Evolutionary conservation across 2,113 vertebrate genomes (phyloP).

Genomic region (Stomatorhinus ivindoensis): DNA sequence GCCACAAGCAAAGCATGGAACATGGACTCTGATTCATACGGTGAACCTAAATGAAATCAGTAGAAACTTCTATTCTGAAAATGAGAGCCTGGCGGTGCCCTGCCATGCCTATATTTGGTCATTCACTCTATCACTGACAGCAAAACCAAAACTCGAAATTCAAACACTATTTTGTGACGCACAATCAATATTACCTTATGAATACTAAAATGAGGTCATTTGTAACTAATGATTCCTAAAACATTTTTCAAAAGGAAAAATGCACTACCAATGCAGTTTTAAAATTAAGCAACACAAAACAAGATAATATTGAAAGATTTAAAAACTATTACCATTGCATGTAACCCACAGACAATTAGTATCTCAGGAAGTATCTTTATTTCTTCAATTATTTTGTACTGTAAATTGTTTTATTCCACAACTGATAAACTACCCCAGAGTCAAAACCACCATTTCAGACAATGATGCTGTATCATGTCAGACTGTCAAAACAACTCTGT

Average conservation of each 20-base stretch:
- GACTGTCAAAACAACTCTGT: neutral
- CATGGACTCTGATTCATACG: neutral
- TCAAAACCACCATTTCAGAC: neutral
- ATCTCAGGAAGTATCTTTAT: neutral
- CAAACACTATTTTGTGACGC: neutral
- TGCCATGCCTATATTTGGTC: neutral
- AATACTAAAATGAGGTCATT: neutral
- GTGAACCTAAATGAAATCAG: neutral
- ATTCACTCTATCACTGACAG: neutral
- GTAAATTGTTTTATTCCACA: neutral
- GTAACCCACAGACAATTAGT: neutral
- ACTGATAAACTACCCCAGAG: neutral
- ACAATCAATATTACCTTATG: neutral
- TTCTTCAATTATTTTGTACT: neutral
- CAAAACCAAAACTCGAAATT: neutral
- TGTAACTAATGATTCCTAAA: neutral
- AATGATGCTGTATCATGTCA: neutral
- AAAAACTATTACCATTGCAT: neutral
- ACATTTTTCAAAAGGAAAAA: neutral
- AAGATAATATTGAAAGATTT: neutral
- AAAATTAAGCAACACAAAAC: neutral
- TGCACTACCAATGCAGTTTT: neutral
- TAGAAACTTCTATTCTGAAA: neutral
- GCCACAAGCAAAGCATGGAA: neutral
- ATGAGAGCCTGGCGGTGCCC: neutral